Evolutionary conservation across 2,797 vertebrate genomes (phyloP).

Genomic region (Scleropages formosus): DNA sequence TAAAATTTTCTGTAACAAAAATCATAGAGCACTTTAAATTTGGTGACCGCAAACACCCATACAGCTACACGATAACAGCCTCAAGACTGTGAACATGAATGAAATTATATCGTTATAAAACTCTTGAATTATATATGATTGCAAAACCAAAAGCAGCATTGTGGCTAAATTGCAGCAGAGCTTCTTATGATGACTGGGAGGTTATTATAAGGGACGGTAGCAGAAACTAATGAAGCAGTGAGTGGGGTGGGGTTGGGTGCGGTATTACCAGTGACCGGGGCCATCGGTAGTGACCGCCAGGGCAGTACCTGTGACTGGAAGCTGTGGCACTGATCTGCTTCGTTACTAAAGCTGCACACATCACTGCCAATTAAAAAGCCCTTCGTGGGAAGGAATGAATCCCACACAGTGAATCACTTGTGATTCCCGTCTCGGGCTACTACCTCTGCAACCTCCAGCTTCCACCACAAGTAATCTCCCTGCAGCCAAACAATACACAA

Average conservation of each 20-base stretch:
- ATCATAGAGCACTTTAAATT: too few relatives aligned
- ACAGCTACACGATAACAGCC: too few relatives aligned
- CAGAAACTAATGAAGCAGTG: too few relatives aligned
- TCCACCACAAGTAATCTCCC: slow-evolving; percentile 60
- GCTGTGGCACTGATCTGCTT: slow-evolving; percentile 19
- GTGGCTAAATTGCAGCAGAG: neutral
- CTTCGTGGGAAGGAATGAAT: slow-evolving; percentile 67
- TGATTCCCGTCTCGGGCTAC: slow-evolving; percentile 63
- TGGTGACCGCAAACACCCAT: too few relatives aligned
- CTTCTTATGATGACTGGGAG: neutral
- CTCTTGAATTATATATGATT: slow-evolving; percentile 5
- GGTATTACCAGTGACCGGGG: too few relatives aligned
- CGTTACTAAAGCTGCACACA: slow-evolving; percentile 62
- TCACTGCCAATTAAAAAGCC: slow-evolving; percentile 56
- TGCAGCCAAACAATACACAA: slow-evolving; percentile 68
- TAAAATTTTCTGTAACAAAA: too few relatives aligned
- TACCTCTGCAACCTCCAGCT: slow-evolving; percentile 59
- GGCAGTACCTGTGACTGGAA: neutral
- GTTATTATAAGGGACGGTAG: neutral
- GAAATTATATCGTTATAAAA: slow-evolving; percentile 26
- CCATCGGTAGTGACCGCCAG: too few relatives aligned
- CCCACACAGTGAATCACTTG: slow-evolving; percentile 66
- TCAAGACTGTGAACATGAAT: neutral
- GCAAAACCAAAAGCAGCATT: slow-evolving; percentile 15
- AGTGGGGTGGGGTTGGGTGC: too few relatives aligned